Base-by-base conservation (phyloP, 1,140 invertebrate species). In the Calliopsis andreniformis region DNA sequence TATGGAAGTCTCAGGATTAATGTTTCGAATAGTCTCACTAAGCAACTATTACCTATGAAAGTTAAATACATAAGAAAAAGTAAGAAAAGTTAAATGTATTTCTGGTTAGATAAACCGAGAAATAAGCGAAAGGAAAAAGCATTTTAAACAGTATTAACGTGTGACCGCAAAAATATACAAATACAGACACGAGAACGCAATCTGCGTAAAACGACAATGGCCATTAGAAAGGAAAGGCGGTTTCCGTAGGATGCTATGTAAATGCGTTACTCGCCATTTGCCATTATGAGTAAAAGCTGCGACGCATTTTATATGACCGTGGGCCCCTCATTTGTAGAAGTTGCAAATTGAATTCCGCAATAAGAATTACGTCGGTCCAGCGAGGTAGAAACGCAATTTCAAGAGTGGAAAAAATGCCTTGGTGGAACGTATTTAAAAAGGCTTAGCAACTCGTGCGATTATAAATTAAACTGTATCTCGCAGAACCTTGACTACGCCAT, bases 131-230 rank as follows among this genome's bases (percentile, higher is more conserved):
- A 23, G n/a, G n/a, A 6, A 14, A 32, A 35, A n/a, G 14, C 23
- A 55, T 16, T 39, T 35, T 16, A 0, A 2, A 25, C 6, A 14
- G 8, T 20, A 20, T 10, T 42, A 43, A 42, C 42, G 42, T 4
- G 42, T 55, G 3, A 42, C 32, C 2, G 16, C 4, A 49, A 53
- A 28, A 61, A 18, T 39, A 20, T 49, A 20, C 25, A 39, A 16
- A 18, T 28, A 25, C 14, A 25, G n/a, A 71, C 64, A 39, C 20
- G n/a, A 7, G 25, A 35, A 32, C 3, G 47, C 47, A 64, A 72
- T 72, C 59, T 53, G 35, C 59, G 35, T 66, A 25, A 73, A 73
- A 66, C 23, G 70, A 73, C 55, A 73, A 42, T 18, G 39, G 35
- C 10, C 61, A 35, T 73, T 64, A n/a, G 42, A 14, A 53, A 35